phyloP scores from a whole-genome alignment of 2,888 invertebrate species.

The Aphidius colemani region DNA sequence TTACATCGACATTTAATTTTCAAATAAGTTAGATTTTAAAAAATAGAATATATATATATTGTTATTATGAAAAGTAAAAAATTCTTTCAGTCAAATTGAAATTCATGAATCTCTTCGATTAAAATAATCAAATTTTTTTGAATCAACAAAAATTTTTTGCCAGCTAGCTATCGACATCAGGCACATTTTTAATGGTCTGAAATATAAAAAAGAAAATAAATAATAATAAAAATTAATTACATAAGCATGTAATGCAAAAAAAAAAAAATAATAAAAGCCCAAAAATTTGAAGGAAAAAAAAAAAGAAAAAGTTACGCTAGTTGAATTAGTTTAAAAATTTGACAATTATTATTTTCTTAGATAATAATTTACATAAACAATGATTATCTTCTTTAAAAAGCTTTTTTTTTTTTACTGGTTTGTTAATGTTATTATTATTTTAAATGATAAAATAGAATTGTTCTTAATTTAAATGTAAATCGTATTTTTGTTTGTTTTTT shows the following conservation, averaged over 20 bases:
- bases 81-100: too few species aligned
- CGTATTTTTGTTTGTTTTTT: conserved; percentile 61
- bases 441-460: conserved; percentile 58
- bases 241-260: neutral
- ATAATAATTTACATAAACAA: conserved; percentile 31
- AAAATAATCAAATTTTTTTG: too few species aligned
- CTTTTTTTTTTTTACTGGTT: conserved; percentile 48
- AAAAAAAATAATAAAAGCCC: conserved; percentile 5
- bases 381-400: conserved; percentile 34
- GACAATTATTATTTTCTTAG: conserved; percentile 18
- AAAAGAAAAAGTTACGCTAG: conserved; percentile 6
- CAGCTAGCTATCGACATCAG: conserved; percentile 33
- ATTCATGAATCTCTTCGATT: too few species aligned
- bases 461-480: conserved; percentile 62
- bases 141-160: conserved; percentile 24
- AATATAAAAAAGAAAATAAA: conserved; percentile 6
- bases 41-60: too few species aligned
- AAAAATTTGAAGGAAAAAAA: neutral
- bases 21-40: too few species aligned
- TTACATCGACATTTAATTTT: too few species aligned
- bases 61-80: too few species aligned
- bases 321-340: neutral
- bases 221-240: neutral
- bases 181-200: conserved; percentile 1
- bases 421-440: conserved; percentile 61